Conservation (phyloP, 1,140 invertebrate species). For the Homalodisca vitripennis region DNA sequence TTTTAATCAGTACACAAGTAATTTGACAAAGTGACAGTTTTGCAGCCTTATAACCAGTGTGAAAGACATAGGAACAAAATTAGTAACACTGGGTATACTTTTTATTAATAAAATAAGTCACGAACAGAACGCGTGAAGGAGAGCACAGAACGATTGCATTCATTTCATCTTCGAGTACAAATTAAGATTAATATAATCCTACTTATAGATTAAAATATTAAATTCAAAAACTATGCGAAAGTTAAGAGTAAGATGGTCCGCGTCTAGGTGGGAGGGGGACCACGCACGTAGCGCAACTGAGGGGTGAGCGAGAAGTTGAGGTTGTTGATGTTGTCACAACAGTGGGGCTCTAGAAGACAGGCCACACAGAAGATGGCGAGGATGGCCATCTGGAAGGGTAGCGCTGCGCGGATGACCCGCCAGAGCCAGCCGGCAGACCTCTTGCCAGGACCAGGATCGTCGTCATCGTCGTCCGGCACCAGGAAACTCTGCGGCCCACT, state of each 20-base stretch:
- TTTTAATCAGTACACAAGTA: background rate
- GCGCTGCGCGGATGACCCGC: constrained; percentile 70
- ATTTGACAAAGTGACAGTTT: constrained; percentile 11
- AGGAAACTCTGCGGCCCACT: constrained; percentile 39
- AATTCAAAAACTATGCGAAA: background rate
- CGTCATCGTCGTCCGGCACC: constrained; percentile 31
- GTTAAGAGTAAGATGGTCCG: background rate
- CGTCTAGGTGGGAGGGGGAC: constrained; percentile 78
- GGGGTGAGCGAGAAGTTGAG: constrained; percentile 78
- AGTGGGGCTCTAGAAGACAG: constrained; percentile 76
- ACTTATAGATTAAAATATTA: background rate
- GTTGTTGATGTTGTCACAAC: constrained; percentile 83
- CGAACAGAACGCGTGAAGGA: background rate
- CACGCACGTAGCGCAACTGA: constrained; percentile 78
- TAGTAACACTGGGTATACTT: background rate
- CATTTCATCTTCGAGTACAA: constrained; percentile 2
- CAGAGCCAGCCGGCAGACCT: constrained; percentile 61
- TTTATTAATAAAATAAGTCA: background rate
- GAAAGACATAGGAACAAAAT: constrained; percentile 17
- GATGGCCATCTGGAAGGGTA: constrained; percentile 80
- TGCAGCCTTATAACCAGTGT: background rate
- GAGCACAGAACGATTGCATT: constrained; percentile 9
- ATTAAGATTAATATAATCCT: background rate
- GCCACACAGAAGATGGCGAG: constrained; percentile 77
- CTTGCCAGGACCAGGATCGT: constrained; percentile 47